phyloP scores from a whole-genome alignment of 2,113 vertebrate species.

The Herpetotheres cachinnans region DNA sequence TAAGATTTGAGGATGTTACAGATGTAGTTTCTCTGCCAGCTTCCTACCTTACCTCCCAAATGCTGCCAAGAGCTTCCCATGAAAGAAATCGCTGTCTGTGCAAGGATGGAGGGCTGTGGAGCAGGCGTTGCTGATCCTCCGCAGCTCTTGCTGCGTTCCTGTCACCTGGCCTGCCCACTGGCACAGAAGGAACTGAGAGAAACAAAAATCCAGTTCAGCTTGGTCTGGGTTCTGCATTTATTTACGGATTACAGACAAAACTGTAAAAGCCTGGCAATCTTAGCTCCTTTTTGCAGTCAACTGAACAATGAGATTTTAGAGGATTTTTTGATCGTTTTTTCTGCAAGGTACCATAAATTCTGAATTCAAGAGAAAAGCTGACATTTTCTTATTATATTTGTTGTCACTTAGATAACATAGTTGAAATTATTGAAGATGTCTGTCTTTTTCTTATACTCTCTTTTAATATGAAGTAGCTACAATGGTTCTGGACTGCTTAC shows the following conservation, averaged over 20 bases:
- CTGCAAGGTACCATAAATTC: neutral
- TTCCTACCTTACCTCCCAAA: neutral
- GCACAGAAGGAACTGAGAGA: neutral
- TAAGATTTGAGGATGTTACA: neutral
- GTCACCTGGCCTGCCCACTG: neutral
- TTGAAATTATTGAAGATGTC: neutral
- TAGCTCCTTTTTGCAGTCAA: neutral
- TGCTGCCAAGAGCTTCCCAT: neutral
- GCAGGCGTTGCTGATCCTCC: neutral
- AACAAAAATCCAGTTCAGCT: neutral
- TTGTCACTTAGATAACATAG: neutral
- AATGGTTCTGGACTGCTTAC: neutral
- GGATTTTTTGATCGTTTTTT: neutral
- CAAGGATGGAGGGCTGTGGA: neutral
- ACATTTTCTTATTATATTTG: neutral
- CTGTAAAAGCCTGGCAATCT: neutral
- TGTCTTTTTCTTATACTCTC: neutral
- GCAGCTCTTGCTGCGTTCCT: neutral
- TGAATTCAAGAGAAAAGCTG: neutral
- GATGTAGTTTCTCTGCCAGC: neutral
- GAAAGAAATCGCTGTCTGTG: neutral
- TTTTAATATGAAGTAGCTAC: neutral
- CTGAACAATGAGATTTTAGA: neutral
- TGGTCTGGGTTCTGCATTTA: neutral
- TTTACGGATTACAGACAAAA: neutral